A percentile compares a stretch with the other conserved stretches of the same genome.
phyloP scores from a whole-genome alignment of 2,888 invertebrate species.

The Laothoe populi region DNA sequence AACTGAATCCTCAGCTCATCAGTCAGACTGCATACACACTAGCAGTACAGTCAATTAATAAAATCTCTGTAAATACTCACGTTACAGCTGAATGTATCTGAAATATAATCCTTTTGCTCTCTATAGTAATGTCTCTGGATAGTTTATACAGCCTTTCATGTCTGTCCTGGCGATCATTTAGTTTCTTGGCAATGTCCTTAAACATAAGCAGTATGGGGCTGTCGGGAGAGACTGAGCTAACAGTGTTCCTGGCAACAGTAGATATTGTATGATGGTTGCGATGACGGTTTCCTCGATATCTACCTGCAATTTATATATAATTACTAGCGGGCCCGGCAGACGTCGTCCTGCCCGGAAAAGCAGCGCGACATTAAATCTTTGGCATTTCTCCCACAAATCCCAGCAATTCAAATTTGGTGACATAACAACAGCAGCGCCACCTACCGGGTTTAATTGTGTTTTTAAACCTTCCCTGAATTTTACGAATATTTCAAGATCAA shows the following conservation, averaged over 20 bases:
- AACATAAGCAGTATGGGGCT: constrained; percentile 87
- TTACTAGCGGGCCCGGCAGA: background rate
- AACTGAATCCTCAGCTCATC: too few relatives aligned
- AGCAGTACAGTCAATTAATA: too few relatives aligned
- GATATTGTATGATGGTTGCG: constrained; percentile 57
- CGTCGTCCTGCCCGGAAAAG: too few relatives aligned
- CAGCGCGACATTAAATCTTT: too few relatives aligned
- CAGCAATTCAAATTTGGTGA: too few relatives aligned
- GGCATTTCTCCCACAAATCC: too few relatives aligned
- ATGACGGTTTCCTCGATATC: constrained; percentile 56
- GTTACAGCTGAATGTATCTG: constrained; percentile 89
- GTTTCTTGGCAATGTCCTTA: constrained; percentile 85
- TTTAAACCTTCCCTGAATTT: too few relatives aligned
- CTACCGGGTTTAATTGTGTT: too few relatives aligned
- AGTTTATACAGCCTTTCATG: constrained; percentile 93
- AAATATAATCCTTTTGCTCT: constrained; percentile 95
- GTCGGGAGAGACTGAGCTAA: constrained; percentile 59
- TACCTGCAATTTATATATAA: constrained; percentile 44
- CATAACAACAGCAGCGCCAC: too few relatives aligned
- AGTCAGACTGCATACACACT: too few relatives aligned
- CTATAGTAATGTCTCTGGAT: constrained; percentile 93
- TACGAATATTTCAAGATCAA: too few relatives aligned
- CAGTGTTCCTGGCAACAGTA: constrained; percentile 62
- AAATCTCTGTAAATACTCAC: constrained; percentile 61
- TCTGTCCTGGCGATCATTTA: constrained; percentile 92